These are phyloP conservation scores for Falco biarmicus DNA, from an alignment of 2,797 vertebrate species.

Conservation along the genomic window DNA sequence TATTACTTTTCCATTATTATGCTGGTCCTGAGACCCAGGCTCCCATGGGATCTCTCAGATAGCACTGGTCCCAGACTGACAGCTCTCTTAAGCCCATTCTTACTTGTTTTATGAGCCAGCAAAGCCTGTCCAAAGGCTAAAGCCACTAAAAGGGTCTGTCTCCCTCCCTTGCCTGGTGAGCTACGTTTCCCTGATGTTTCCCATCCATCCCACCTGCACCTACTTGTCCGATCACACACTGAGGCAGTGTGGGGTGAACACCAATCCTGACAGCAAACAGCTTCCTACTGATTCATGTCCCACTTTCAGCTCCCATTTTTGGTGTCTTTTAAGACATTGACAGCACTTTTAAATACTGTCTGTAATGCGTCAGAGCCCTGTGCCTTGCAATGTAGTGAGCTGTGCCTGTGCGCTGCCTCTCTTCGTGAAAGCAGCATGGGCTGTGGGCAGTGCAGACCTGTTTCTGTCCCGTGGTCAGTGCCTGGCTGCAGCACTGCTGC, in stretches of 20 bases:
- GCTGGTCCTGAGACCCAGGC: not conserved
- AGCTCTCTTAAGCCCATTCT: not conserved
- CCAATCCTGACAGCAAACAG: not conserved
- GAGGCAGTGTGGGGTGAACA: not conserved
- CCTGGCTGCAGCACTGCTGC: not conserved
- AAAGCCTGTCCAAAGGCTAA: not conserved
- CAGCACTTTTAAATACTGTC: not conserved
- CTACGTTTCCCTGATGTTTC: not conserved
- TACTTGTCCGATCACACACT: rapidly evolving
- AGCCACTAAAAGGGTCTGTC: not conserved
- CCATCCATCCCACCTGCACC: not conserved
- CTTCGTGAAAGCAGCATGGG: not conserved
- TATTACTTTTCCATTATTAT: rapidly evolving
- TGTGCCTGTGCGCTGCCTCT: not conserved
- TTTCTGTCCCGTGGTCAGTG: not conserved
- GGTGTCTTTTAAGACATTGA: not conserved
- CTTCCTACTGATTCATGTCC: not conserved
- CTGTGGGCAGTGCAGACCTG: not conserved
- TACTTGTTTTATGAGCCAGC: not conserved
- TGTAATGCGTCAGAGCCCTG: not conserved
- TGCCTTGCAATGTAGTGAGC: rapidly evolving
- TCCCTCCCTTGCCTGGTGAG: not conserved
- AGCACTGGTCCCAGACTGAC: not conserved
- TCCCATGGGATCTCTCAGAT: not conserved
- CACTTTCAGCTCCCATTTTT: not conserved